Conservation (phyloP, 2,113 vertebrate species). For the Perognathus longimembris region DNA sequence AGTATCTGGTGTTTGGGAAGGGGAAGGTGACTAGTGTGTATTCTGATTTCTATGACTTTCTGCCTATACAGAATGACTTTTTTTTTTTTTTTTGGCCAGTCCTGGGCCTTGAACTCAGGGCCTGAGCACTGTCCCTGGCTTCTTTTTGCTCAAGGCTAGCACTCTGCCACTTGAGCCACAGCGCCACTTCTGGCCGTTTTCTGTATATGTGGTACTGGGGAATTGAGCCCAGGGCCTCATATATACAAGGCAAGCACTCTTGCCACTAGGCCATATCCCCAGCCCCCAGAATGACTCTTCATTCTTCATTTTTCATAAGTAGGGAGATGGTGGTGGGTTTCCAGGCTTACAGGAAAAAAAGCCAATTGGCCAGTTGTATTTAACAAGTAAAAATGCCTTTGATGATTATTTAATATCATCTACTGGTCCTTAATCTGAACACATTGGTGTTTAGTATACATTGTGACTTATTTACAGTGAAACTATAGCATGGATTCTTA, state of each 20-base stretch:
- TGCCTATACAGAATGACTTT: not conserved
- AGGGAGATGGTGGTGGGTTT: not conserved
- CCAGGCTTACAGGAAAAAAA: not conserved
- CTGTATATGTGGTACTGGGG: too few relatives aligned
- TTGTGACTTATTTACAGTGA: not conserved
- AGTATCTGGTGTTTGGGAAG: not conserved
- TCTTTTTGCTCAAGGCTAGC: too few relatives aligned
- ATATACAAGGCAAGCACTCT: too few relatives aligned
- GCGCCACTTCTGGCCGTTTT: too few relatives aligned
- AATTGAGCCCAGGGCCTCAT: too few relatives aligned
- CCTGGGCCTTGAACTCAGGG: too few relatives aligned
- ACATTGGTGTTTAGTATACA: constrained; percentile 48
- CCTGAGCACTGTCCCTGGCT: too few relatives aligned
- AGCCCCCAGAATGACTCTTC: too few relatives aligned
- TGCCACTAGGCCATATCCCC: too few relatives aligned
- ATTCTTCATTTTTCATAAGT: not conserved
- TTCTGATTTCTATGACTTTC: not conserved
- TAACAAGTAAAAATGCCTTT: constrained; percentile 47
- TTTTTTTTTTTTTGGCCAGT: not conserved
- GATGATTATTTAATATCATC: constrained; percentile 57
- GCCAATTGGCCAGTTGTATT: not conserved
- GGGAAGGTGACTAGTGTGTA: not conserved
- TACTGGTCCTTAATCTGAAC: constrained; percentile 39
- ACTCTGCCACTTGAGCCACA: too few relatives aligned
- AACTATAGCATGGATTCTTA: not conserved